phyloP scores from a whole-genome alignment of 2,888 invertebrate genomes.

The Dione juno region DNA sequence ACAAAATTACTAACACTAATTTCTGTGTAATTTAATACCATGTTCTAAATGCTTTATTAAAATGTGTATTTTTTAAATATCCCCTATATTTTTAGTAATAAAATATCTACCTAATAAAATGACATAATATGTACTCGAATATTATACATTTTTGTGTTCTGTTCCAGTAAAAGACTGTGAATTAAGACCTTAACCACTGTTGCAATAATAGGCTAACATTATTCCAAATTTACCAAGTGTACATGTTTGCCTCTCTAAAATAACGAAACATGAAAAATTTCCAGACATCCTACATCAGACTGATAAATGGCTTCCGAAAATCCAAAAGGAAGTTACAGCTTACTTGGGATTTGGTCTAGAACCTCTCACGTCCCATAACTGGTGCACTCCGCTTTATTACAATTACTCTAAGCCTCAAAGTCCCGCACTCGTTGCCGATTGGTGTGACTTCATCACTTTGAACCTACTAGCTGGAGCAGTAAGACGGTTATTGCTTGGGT shows the following conservation, averaged over 20 bases:
- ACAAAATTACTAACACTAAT: slow-evolving; percentile 64
- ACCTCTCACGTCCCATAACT: slow-evolving; percentile 84
- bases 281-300: slow-evolving; percentile 83
- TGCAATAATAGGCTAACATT: slow-evolving; percentile 12
- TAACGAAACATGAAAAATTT: slow-evolving; percentile 84
- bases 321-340: slow-evolving; percentile 85
- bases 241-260: slow-evolving; percentile 74
- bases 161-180: not conserved
- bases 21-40: slow-evolving; percentile 59
- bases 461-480: slow-evolving; percentile 78
- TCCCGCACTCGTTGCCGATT: slow-evolving; percentile 78
- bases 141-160: not conserved
- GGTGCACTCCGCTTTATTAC: slow-evolving; percentile 84
- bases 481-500: slow-evolving; percentile 82
- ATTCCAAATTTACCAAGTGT: slow-evolving; percentile 34
- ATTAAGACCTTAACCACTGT: slow-evolving; percentile 30
- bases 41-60: not conserved
- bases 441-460: slow-evolving; percentile 78
- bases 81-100: too few relatives aligned
- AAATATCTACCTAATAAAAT: not conserved
- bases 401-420: slow-evolving; percentile 84
- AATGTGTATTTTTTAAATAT: not conserved
- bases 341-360: slow-evolving; percentile 84
- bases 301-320: slow-evolving; percentile 85
- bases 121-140: not conserved